These are phyloP conservation scores for Leptopilina myrica DNA, from an alignment of 2,888 invertebrate species.

Conservation along the genomic window DNA sequence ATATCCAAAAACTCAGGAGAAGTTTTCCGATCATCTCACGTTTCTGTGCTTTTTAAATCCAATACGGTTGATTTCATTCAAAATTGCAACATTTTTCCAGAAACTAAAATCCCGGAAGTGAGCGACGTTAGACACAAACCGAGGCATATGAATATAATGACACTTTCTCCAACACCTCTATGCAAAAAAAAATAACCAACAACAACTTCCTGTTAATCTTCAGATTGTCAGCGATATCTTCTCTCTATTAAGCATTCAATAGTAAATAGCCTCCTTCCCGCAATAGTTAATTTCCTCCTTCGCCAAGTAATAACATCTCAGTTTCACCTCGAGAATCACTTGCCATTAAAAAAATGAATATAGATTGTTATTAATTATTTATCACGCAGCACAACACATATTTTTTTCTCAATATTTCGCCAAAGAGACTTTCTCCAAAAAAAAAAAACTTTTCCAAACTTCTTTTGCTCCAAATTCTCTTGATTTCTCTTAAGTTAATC, in stretches of 20 bases:
- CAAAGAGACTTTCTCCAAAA: slow-evolving; percentile 29
- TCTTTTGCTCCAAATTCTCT: slow-evolving; percentile 19
- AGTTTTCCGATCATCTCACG: slow-evolving; percentile 74
- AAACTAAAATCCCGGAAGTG: slow-evolving; percentile 26
- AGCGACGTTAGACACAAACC: slow-evolving; percentile 18
- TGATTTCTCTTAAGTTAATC: slow-evolving; percentile 35
- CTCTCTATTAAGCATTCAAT: slow-evolving; percentile 26
- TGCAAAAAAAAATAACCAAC: slow-evolving; percentile 6
- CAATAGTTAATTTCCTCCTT: slow-evolving; percentile 17
- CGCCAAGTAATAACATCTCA: neutral
- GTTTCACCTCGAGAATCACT: slow-evolving; percentile 10
- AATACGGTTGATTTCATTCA: slow-evolving; percentile 49
- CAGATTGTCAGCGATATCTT: slow-evolving; percentile 35
- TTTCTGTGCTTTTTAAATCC: slow-evolving; percentile 49
- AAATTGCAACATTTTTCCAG: slow-evolving; percentile 52
- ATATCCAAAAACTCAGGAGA: slow-evolving; percentile 68
- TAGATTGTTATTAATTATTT: slow-evolving; percentile 23
- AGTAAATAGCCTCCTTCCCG: slow-evolving; percentile 15
- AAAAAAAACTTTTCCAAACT: slow-evolving; percentile 35
- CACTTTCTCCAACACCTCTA: slow-evolving; percentile 28
- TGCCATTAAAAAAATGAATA: neutral
- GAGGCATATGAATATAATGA: slow-evolving; percentile 28
- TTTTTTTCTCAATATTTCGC: slow-evolving; percentile 30
- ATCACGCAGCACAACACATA: slow-evolving; percentile 23
- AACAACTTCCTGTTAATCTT: slow-evolving; percentile 39